phyloP scores from a whole-genome alignment of 2,888 invertebrate genomes.

The Catocala fraxini region DNA sequence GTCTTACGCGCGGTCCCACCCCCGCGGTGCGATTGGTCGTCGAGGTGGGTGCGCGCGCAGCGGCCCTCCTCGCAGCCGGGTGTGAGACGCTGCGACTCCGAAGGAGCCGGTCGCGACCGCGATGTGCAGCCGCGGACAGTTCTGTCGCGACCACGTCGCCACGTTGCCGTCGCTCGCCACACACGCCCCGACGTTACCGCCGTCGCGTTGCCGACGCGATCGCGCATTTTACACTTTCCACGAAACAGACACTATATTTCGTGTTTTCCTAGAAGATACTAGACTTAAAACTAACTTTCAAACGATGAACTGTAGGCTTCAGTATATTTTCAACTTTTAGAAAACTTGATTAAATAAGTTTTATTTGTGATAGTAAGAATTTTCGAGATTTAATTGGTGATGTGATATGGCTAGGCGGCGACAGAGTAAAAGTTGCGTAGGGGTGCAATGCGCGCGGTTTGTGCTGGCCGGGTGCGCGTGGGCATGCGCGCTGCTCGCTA shows the following conservation, averaged over 20 bases:
- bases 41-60: conserved; percentile 80
- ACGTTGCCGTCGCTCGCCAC: conserved; percentile 57
- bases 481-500: conserved; percentile 77
- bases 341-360: conserved; percentile 45
- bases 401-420: conserved; percentile 81
- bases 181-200: conserved; percentile 35
- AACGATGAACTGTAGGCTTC: conserved; percentile 26
- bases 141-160: conserved; percentile 74
- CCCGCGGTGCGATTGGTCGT: conserved; percentile 78
- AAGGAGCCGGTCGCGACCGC: conserved; percentile 78
- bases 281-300: conserved; percentile 35
- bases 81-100: conserved; percentile 77
- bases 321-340: conserved; percentile 31
- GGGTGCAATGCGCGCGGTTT: conserved; percentile 57
- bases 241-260: conserved; percentile 26
- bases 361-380: conserved; percentile 43
- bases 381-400: conserved; percentile 67
- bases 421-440: conserved; percentile 52
- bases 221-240: conserved; percentile 48
- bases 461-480: conserved; percentile 75
- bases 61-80: conserved; percentile 79
- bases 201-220: conserved; percentile 38
- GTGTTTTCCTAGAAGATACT: conserved; percentile 24
- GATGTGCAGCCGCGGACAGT: conserved; percentile 78
- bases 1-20: conserved; percentile 86